Conservation (phyloP, 2,797 vertebrate genomes). For the Naso thynnoides region DNA sequence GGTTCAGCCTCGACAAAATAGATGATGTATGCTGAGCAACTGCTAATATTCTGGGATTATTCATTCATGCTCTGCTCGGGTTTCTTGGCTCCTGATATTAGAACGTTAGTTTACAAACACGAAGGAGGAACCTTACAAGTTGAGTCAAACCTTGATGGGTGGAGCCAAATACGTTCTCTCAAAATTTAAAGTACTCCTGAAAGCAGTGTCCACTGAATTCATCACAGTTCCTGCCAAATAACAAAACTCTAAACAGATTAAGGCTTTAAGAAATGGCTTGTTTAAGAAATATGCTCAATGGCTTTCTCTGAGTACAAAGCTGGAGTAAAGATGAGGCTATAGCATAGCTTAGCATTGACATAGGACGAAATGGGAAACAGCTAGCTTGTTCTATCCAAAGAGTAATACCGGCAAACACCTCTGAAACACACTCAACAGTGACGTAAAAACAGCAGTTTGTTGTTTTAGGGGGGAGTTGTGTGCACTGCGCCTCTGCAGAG, state of each 20-base stretch:
- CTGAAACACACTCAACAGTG: not conserved
- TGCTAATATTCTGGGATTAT: slow-evolving; percentile 54
- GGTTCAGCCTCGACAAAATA: slow-evolving; percentile 48
- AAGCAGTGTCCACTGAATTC: not conserved
- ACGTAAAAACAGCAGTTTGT: slow-evolving; percentile 2
- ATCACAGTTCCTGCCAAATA: not conserved
- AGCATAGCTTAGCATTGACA: not conserved
- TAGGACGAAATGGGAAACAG: too few species aligned
- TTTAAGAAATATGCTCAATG: not conserved
- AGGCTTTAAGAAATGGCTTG: not conserved
- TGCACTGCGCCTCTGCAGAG: not conserved
- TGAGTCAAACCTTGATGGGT: not conserved
- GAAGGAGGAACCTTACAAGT: not conserved
- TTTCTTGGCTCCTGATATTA: slow-evolving; percentile 28
- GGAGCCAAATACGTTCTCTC: not conserved
- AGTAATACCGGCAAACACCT: not conserved
- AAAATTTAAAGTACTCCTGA: too few species aligned
- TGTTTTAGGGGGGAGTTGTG: not conserved
- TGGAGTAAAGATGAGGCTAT: not conserved
- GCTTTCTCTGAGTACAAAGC: not conserved
- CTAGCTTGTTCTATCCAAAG: not conserved
- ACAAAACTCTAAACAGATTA: not conserved
- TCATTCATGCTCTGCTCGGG: slow-evolving; percentile 18
- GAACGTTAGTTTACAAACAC: slow-evolving; percentile 28
- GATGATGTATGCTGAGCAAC: slow-evolving; percentile 40